Evolutionary conservation across 2,888 invertebrate genomes (phyloP).

Genomic region (Leptinotarsa juncta): DNA sequence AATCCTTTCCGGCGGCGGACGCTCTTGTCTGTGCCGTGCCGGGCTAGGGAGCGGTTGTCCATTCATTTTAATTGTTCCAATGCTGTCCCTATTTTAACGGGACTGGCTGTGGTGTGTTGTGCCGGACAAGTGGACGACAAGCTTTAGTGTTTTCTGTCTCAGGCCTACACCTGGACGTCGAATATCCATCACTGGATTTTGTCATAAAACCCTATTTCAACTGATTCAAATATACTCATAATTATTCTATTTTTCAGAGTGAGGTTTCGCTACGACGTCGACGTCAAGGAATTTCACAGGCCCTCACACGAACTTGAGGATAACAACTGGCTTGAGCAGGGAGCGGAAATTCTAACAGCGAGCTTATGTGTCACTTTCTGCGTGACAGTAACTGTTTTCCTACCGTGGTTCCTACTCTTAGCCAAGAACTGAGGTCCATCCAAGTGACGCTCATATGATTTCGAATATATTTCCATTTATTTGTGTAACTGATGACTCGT

Average conservation of each 20-base stretch:
- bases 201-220: too few relatives aligned
- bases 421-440: background rate
- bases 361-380: constrained; percentile 68
- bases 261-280: constrained; percentile 70
- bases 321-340: constrained; percentile 56
- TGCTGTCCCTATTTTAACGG: too few relatives aligned
- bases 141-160: too few relatives aligned
- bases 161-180: too few relatives aligned
- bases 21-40: too few relatives aligned
- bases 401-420: constrained; percentile 58
- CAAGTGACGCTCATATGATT: background rate
- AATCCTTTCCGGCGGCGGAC: too few relatives aligned
- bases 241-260: constrained; percentile 61
- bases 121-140: too few relatives aligned
- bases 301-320: constrained; percentile 64
- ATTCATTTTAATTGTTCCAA: too few relatives aligned
- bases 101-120: too few relatives aligned
- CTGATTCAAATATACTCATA: background rate
- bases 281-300: constrained; percentile 68
- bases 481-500: too few relatives aligned
- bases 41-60: too few relatives aligned
- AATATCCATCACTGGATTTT: too few relatives aligned
- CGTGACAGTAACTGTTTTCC: constrained; percentile 66
- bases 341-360: constrained; percentile 64
- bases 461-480: background rate